Evolutionary conservation across 2,888 invertebrate species (phyloP), one percentile per base, ranked within the genome.

Genomic region (Caenorhabditis sp.): DNA sequence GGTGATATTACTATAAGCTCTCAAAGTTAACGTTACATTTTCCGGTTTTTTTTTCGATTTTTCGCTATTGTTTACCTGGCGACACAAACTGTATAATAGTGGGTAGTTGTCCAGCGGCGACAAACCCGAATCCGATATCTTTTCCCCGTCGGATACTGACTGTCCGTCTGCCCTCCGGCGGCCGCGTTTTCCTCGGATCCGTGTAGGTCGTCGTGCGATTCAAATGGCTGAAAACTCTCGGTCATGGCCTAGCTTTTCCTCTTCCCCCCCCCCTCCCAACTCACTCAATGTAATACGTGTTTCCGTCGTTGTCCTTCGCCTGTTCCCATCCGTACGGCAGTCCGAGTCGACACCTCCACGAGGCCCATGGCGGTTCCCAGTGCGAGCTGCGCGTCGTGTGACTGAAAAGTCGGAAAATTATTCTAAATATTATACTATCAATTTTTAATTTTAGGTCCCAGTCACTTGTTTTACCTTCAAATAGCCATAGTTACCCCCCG

Each of bases 181-280:
- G 78, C n/a, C 66, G 55, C 22, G 78, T 66, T 45, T 80, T 78
- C 91, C 93, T 87, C 83, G 95, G 95, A 55, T 95, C 94, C 89
- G 95, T 94, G 90, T 95, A 94, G 0, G 95, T 95, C 0, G 95
- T 95, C n/a, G 94, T 94, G 90, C 94, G 94, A 90, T 94, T 94
- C 66, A 91, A 83, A 86, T 92, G 92, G 81, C 92, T 92, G 88
- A 35, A 41, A 56, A 35, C 11, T 4, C 17, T n/a, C 24, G 43
- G n/a, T n/a, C n/a, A n/a, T n/a, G n/a, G n/a, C n/a, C n/a, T n/a
- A n/a, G n/a, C n/a, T n/a, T n/a, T n/a, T n/a, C n/a, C n/a, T n/a
- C n/a, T n/a, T n/a, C n/a, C n/a, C n/a, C n/a, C n/a, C n/a, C n/a
- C n/a, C n/a, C n/a, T n/a, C n/a, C n/a, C n/a, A n/a, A n/a, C 94